Conservation (phyloP, 2,888 invertebrate species). For the Cheiracanthium punctorium region DNA sequence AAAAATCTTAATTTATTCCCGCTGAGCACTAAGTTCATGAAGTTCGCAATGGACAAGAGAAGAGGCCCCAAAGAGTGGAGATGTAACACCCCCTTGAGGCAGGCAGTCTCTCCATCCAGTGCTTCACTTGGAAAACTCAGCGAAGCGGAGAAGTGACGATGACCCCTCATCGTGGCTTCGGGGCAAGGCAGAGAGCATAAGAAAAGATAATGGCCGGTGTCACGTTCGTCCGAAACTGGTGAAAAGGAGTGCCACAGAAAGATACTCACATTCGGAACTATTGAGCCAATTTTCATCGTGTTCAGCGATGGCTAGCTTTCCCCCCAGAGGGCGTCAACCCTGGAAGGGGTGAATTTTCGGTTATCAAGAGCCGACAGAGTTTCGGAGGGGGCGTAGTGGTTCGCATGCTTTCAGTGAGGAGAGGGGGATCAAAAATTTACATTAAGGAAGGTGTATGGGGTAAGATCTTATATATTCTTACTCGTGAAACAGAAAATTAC, state of each 20-base stretch:
- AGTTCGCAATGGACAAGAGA: constrained; percentile 38
- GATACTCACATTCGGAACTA: constrained; percentile 4
- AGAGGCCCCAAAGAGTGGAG: constrained; percentile 8
- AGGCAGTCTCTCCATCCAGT: background rate
- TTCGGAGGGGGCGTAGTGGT: too few species aligned
- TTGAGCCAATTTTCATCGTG: constrained; percentile 4
- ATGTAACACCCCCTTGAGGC: background rate
- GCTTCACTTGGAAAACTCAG: constrained; percentile 23
- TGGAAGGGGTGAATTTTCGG: background rate
- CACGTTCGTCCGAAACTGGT: constrained; percentile 46
- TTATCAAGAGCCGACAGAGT: too few species aligned
- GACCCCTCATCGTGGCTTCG: constrained; percentile 39
- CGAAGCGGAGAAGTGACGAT: constrained; percentile 55
- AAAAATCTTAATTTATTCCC: constrained; percentile 24
- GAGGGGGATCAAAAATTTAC: too few species aligned
- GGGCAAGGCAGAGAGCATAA: constrained; percentile 47
- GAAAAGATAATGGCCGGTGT: constrained; percentile 56
- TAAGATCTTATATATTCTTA: too few species aligned
- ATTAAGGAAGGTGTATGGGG: too few species aligned
- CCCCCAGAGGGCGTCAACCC: constrained; percentile 6
- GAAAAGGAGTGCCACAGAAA: constrained; percentile 40
- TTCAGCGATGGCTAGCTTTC: background rate
- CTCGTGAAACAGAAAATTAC: too few species aligned
- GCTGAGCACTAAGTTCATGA: constrained; percentile 25
- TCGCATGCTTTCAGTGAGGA: too few species aligned